Percentiles rank a stretch among this genome's conserved stretches.
Evolutionary conservation across 2,113 vertebrate species (phyloP).

Genomic region (Peromyscus leucopus): DNA sequence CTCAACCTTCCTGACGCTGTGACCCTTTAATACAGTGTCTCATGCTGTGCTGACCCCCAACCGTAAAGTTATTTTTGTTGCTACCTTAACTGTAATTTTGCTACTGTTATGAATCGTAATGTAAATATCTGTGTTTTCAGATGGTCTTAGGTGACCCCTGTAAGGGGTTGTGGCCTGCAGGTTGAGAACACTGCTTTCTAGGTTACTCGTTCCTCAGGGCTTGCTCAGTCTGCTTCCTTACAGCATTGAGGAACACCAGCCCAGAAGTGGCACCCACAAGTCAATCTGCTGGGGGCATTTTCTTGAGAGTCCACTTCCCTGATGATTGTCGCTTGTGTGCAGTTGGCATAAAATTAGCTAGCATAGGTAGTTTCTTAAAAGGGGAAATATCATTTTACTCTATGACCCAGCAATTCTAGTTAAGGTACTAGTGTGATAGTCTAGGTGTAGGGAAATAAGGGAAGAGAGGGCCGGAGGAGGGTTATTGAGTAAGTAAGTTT

Average conservation of each 20-base stretch:
- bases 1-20: background rate
- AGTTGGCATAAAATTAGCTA: background rate
- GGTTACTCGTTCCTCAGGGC: background rate
- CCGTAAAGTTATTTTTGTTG: background rate
- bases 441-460: background rate
- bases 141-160: background rate
- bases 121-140: background rate
- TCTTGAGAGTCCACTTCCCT: background rate
- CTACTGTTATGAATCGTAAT: background rate
- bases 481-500: background rate
- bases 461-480: background rate
- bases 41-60: no score
- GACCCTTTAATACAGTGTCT: no score
- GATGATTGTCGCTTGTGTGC: background rate
- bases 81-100: background rate
- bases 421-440: background rate
- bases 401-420: background rate
- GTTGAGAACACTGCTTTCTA: background rate
- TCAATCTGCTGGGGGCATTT: background rate
- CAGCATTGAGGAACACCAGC: background rate
- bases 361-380: background rate
- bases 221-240: background rate
- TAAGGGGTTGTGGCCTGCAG: background rate
- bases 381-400: background rate
- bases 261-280: background rate